These are phyloP conservation scores for Tetheella fluctuosa DNA, from an alignment of 2,888 invertebrate species.

Conservation along the genomic window DNA sequence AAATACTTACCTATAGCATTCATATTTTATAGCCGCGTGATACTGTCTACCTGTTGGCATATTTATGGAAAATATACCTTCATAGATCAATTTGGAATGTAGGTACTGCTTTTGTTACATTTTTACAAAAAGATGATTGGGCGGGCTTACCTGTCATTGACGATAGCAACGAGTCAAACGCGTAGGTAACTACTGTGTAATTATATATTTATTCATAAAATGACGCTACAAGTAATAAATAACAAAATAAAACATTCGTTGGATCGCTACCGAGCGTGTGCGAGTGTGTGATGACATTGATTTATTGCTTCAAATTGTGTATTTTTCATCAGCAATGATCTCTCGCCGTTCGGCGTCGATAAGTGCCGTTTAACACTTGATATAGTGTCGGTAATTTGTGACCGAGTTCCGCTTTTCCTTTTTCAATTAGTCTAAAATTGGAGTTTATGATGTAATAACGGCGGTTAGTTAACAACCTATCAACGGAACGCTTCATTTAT, in stretches of 20 bases:
- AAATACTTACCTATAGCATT: too few species aligned
- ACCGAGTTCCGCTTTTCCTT: conserved; percentile 71
- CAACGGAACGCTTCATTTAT: conserved; percentile 46
- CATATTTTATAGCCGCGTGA: not conserved
- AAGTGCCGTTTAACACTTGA: conserved; percentile 83
- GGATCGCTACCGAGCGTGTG: conserved; percentile 61
- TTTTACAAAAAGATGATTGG: not conserved
- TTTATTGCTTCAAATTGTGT: conserved; percentile 82
- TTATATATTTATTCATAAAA: conserved; percentile 64
- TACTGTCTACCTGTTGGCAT: not conserved
- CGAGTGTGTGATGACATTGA: conserved; percentile 62
- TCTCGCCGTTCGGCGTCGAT: conserved; percentile 77
- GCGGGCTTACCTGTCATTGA: not conserved
- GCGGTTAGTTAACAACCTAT: conserved; percentile 55
- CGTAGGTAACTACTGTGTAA: conserved; percentile 49
- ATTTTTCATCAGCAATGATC: conserved; percentile 78
- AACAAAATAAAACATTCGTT: conserved; percentile 67
- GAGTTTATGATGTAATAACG: conserved; percentile 63
- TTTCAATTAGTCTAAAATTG: conserved; percentile 81
- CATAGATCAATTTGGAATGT: not conserved
- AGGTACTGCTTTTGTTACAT: not conserved
- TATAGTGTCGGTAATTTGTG: conserved; percentile 83
- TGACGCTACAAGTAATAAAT: conserved; percentile 72
- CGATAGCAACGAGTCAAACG: conserved; percentile 33
- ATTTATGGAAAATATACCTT: not conserved